Conservation (phyloP, 2,888 invertebrate genomes). For the Acrobeloides nanus region DNA sequence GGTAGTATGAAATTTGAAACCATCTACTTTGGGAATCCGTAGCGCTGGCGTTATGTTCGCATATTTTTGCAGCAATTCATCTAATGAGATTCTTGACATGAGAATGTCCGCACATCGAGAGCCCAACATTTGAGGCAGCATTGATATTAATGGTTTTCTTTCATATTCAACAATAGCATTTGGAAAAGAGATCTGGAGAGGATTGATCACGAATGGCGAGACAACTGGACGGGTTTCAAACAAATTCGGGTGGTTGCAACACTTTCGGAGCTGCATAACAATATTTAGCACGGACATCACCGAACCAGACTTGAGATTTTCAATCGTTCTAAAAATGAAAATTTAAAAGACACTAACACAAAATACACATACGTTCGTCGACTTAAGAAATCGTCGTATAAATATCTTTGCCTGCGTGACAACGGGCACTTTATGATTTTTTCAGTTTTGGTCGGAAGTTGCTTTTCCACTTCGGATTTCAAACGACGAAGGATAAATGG, state of each 20-base stretch:
- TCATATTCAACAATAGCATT: too few relatives aligned
- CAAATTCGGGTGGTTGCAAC: constrained; percentile 91
- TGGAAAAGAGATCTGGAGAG: too few relatives aligned
- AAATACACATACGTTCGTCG: constrained; percentile 71
- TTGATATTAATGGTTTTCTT: too few relatives aligned
- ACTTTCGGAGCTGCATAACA: constrained; percentile 86
- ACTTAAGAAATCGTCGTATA: constrained; percentile 99
- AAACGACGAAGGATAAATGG: constrained; percentile 85
- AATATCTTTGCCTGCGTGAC: constrained; percentile 86
- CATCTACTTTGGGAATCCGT: too few relatives aligned
- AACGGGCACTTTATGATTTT: constrained; percentile 85
- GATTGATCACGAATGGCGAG: too few relatives aligned
- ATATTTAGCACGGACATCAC: constrained; percentile 89
- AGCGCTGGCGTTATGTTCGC: too few relatives aligned
- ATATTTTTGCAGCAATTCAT: too few relatives aligned
- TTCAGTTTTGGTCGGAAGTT: constrained; percentile 92
- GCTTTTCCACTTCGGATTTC: constrained; percentile 90
- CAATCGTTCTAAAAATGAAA: constrained; percentile 68
- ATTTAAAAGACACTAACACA: not conserved
- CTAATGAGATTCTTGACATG: too few relatives aligned
- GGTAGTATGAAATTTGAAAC: too few relatives aligned
- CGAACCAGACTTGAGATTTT: constrained; percentile 84
- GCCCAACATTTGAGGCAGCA: too few relatives aligned
- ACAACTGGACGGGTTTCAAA: constrained; percentile 90
- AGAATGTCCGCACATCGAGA: too few relatives aligned